Evolutionary conservation across 2,113 vertebrate genomes (phyloP).

Genomic region (Heterotilapia buettikoferi): DNA sequence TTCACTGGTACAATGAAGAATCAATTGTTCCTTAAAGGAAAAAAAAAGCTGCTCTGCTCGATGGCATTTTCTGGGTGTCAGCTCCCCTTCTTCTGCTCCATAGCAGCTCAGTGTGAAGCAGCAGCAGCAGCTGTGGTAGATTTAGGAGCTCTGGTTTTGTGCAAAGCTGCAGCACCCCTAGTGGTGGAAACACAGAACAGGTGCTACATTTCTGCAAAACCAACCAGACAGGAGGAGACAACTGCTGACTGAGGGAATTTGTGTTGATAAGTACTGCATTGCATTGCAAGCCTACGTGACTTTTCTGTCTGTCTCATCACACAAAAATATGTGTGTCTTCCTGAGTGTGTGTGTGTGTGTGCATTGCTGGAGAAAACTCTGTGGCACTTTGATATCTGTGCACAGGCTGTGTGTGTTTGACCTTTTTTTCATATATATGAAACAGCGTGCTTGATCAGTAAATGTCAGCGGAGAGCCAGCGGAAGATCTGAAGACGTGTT

Average conservation of each 20-base stretch:
- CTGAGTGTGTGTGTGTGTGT: constrained; percentile 9
- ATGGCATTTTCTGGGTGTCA: constrained; percentile 41
- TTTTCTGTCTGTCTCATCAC: constrained; percentile 10
- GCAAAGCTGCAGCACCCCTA: constrained; percentile 64
- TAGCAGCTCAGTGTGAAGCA: constrained; percentile 10
- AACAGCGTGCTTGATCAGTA: constrained; percentile 35
- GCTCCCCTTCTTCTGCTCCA: constrained; percentile 28
- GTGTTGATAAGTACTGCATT: not conserved
- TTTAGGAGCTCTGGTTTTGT: constrained; percentile 14
- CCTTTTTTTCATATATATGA: constrained; percentile 17
- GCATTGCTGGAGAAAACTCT: not conserved
- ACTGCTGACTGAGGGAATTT: constrained; percentile 11
- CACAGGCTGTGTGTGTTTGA: constrained; percentile 2
- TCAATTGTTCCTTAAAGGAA: constrained; percentile 35
- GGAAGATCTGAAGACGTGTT: constrained; percentile 23
- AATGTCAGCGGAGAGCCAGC: constrained; percentile 49
- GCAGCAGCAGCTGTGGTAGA: constrained; percentile 43
- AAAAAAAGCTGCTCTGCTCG: constrained; percentile 44
- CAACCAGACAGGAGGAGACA: constrained; percentile 8
- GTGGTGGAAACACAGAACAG: constrained; percentile 27
- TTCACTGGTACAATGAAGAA: constrained; percentile 43
- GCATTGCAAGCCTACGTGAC: constrained; percentile 5
- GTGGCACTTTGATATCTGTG: not conserved
- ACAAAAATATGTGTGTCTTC: not conserved
- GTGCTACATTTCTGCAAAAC: not conserved